Base-by-base conservation (phyloP, 2,888 invertebrate genomes). In the Trachelus iudaicus region DNA sequence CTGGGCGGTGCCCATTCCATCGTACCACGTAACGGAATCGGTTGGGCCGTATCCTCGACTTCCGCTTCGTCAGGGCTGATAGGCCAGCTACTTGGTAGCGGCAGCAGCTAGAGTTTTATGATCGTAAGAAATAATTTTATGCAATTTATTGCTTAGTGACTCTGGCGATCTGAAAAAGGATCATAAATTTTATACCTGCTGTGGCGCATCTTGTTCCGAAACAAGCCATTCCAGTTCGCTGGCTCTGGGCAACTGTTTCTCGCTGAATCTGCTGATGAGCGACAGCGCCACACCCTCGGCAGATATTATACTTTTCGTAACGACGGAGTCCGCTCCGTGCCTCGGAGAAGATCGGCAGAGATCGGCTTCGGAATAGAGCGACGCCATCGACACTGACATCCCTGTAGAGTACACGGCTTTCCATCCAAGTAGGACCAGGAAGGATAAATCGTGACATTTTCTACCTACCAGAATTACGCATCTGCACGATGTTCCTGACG, bases 1-100 rank as follows among this genome's bases (percentile, higher is more conserved):
- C 97, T 92, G 0, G 97, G 97, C 23, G 97, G 97, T 0, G 97
- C 97, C 97, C 97, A 97, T 87, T 96, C 96, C 75, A 93, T 90
- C 23, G 96, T 97, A 11, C 97, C 97, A 69, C 97, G 92, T 34
- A 96, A 91, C 34, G 94, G 92, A 71, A 93, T 92, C 83, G 90
- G 87, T 74, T 89, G 86, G 11, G 87, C 83, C 82, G 88, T 89
- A 76, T 90, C 88, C 37, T 86, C 87, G 3, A 92, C 92, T 37
- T 90, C 89, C 11, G 92, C 92, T 83, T 94, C 95, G 89, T 95
- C 95, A 1, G 95, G 94, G 89, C 94, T 94, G 11, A 95, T 92
- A 1, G 95, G 94, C 92, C 94, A 94, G 86, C 95, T 95, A 83
- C 94, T 94, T 23, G 97, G 96, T 87, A 97, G 90, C 1, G 97